Conservation (phyloP, 2,113 vertebrate genomes). For the Tetrax tetrax region DNA sequence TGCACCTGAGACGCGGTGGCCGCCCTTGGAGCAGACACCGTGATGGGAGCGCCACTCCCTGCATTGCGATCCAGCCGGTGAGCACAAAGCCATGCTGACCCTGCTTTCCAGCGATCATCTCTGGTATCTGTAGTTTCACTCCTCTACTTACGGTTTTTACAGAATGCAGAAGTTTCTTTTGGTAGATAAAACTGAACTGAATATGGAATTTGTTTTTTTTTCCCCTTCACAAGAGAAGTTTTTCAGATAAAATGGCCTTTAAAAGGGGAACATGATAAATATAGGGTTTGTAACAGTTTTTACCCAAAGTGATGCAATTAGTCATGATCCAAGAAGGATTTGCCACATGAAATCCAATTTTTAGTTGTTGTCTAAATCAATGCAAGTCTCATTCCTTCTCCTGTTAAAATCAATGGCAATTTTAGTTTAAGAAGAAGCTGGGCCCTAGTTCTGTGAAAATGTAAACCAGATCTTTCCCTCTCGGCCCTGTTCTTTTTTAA, state of each 20-base stretch:
- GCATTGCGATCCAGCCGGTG: rapidly evolving
- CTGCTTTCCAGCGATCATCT: not conserved
- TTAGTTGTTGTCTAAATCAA: not conserved
- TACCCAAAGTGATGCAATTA: not conserved
- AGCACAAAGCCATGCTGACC: not conserved
- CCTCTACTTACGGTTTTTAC: rapidly evolving
- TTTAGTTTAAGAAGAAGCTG: not conserved
- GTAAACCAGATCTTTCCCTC: not conserved
- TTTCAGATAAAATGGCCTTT: not conserved
- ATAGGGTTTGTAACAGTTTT: not conserved
- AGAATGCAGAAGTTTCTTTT: not conserved
- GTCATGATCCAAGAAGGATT: not conserved
- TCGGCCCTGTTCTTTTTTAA: not conserved
- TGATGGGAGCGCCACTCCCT: rapidly evolving
- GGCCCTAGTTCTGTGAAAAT: not conserved
- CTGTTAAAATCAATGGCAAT: conserved; percentile 1
- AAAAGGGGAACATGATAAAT: not conserved
- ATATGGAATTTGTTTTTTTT: not conserved
- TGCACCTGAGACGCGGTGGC: rapidly evolving
- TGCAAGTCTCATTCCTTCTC: not conserved
- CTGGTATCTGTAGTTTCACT: rapidly evolving
- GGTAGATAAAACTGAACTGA: not conserved
- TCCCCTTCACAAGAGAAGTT: not conserved
- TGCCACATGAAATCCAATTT: not conserved
- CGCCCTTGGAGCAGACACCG: rapidly evolving